Evolutionary conservation across 2,888 invertebrate species (phyloP), one percentile per base, ranked within the genome.

Genomic region (Drosophila fungiperda): DNA sequence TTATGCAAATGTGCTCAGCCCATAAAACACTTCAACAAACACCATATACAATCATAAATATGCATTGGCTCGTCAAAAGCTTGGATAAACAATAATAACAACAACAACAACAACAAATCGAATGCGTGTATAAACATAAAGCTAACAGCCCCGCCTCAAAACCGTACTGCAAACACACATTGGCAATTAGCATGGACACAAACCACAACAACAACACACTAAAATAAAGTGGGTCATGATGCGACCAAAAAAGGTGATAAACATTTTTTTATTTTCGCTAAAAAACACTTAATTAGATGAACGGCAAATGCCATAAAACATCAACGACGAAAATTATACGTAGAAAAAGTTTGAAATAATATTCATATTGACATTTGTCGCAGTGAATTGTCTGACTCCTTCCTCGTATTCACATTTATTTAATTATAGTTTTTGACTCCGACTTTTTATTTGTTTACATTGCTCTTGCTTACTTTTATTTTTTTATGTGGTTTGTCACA

Each of bases 151-250:
- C 69, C 71, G 72, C 76, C 75, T 35, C 11, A 40, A 53, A 50
- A 33, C 49, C 52, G 53, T 48, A 54, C 80, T 78, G 52, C 20
- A 50, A 62, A 49, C 57, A 53, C 57, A 70, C 48, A 53, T 40
- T 74, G 50, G 45, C 50, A 58, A 38, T 26, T 54, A 54, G 54
- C 54, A 26, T 54, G 36, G 36, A 54, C 54, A 36, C 55, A 17
- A 53, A 35, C 52, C 66, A 69, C 26, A 20, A 54, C 55, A 63
- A 55, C 59, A 42, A 65, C 33, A 55, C 62, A 76, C 60, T 7
- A 8, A 38, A 4, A 35, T 65, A 65, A 67, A 82, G 87, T 85
- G 82, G 87, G 87, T 87, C 87, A 85, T 78, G 78, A 76, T 81
- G 81, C 64, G 63, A 65, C 67, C 53, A n/a, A n/a, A 54, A 70